Base-by-base conservation (phyloP, 1,140 invertebrate genomes). In the Eufriesea mexicana region DNA sequence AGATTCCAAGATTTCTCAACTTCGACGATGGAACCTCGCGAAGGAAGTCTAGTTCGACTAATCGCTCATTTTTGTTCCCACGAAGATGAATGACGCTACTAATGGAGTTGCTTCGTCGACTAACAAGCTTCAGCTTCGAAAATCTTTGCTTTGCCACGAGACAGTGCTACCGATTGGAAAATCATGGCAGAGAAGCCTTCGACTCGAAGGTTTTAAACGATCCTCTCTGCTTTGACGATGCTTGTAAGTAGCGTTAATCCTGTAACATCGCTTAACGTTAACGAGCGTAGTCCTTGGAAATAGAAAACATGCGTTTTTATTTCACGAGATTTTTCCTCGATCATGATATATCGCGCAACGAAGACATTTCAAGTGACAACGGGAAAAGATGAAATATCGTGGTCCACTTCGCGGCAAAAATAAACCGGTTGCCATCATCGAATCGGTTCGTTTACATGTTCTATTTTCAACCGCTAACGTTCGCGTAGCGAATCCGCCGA, bases 381-480 rank as follows among this genome's bases (percentile, higher is more conserved):
- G 10, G n/a, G 25, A 54, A 45, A 54, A 57, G 18, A 67, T 49
- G 49, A 75, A 49, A 81, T 57, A 51, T 83, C 5, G 49, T 28
- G 28, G 51, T 74, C 61, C 78, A 84, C 61, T 84, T 84, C 20
- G 64, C 12, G 83, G 51, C 84, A 67, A 85, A 83, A 85, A 85
- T 85, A 85, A 85, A 77, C 70, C 57, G 57, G 79, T 74, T 77
- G 57, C 66, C 55, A 61, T n/a, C 70, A 75, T 68, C 62, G 28
- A 25, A 75, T 84, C 68, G 55, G 68, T 85, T 62, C 51, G 79
- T 54, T 68, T 59, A 47, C 42, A 62, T n/a, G 51, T 79, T 76
- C 81, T 86, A 86, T 86, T 86, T 86, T 86, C 81, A 84, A 86
- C 68, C 64, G 14, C 83, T 54, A 74, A 80, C 59, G 70, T 59